Evolutionary conservation across 2,888 invertebrate genomes (phyloP).

Genomic region (Chloromyia formosa): DNA sequence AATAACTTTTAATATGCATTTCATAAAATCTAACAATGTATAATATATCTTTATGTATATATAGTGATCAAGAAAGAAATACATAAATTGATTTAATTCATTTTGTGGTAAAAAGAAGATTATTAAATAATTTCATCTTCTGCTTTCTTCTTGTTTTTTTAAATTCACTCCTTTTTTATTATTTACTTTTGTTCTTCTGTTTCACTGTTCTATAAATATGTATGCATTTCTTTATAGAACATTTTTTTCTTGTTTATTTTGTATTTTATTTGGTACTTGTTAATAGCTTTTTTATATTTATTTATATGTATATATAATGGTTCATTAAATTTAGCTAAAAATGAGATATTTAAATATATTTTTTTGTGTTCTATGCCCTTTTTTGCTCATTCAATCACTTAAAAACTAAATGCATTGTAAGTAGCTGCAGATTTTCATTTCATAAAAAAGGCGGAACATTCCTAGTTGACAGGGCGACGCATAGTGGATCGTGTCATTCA

Average conservation of each 20-base stretch:
- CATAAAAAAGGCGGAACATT: too few species aligned
- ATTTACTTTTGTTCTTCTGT: constrained; percentile 15
- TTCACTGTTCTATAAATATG: neutral
- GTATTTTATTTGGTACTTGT: too few species aligned
- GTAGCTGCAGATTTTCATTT: neutral
- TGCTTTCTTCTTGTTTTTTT: too few species aligned
- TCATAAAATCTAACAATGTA: constrained; percentile 36
- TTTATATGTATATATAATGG: constrained; percentile 14
- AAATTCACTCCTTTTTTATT: neutral
- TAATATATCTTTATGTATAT: constrained; percentile 10
- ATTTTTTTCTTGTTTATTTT: too few species aligned
- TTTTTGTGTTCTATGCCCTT: neutral
- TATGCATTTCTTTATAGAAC: neutral
- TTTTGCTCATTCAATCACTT: neutral
- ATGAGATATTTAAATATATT: constrained; percentile 38
- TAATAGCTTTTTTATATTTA: constrained; percentile 21
- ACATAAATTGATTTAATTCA: neutral
- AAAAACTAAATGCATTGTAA: constrained; percentile 27
- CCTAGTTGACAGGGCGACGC: too few species aligned
- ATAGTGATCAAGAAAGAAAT: neutral
- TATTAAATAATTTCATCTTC: neutral
- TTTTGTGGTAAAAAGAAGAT: constrained; percentile 25
- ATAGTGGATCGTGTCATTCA: too few species aligned
- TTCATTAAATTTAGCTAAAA: constrained; percentile 9
- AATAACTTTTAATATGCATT: constrained; percentile 35